Base-by-base conservation (phyloP, 92 coral and sea anemone genomes). In the Muricea muricata region DNA sequence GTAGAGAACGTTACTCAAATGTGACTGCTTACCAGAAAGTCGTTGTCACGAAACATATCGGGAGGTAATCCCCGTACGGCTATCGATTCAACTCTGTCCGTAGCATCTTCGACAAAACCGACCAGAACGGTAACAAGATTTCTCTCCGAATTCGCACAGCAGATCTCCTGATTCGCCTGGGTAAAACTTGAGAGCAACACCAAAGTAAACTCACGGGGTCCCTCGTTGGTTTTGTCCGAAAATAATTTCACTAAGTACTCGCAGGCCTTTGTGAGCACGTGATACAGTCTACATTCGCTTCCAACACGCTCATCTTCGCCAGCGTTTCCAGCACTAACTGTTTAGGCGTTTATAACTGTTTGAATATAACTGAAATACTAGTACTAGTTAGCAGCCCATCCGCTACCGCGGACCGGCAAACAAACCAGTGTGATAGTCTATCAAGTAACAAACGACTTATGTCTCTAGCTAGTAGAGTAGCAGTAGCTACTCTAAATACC, bases 291-390 rank as follows among this genome's bases (percentile, higher is more conserved):
- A 95, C 96, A 73, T 97, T 97, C 6, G 97, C 90, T 37, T 95
- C 98, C 24, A 97, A 88, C 23, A 94, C 94, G 88, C 99, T 97
- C 98, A 97, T 90, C 91, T 97, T 97, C 32, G 99, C 99, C 66
- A 97, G 85, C 3, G 98, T 88, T 83, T 97, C 99, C 30, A 97
- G 87, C 7, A 89, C 98, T 15, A 97, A 91, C 80, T 97, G 98
- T 30, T 93, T 92, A 1, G 99, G 97, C 2, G 99, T n/a, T n/a
- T n/a, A n/a, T n/a, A n/a, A n/a, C n/a, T n/a, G n/a, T n/a, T n/a
- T 94, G 45, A 97, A 88, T 1, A 96, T 88, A 3, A 95, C 92
- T 1, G 92, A 91, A 7, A 85, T 87, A 10, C 97, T 89, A 21
- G 97, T 93, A 12, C 94, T 96, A 2, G 94, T 94, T 90, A 96